A percentile compares a stretch with the other conserved stretches of the same genome.
phyloP scores from a whole-genome alignment of 2,797 vertebrate species.

The Eptatretus atami region DNA sequence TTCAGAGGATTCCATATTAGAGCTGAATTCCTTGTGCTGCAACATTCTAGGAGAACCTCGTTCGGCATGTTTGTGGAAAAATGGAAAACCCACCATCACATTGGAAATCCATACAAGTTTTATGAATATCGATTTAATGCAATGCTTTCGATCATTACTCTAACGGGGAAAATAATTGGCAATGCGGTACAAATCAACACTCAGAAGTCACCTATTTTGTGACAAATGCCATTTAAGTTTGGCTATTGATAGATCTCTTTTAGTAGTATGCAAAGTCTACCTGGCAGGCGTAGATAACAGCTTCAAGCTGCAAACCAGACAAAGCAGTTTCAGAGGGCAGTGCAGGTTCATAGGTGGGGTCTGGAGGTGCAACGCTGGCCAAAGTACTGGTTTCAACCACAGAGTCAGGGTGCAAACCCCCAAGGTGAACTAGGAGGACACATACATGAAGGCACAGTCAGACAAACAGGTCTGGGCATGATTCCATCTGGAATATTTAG shows the following conservation, averaged over 20 bases:
- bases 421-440: slow-evolving; percentile 36
- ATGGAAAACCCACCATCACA: too few species aligned
- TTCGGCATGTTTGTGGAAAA: too few species aligned
- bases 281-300: slow-evolving; percentile 83
- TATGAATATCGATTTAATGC: too few species aligned
- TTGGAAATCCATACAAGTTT: too few species aligned
- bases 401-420: slow-evolving; percentile 69
- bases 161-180: too few species aligned
- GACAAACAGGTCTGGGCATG: background rate
- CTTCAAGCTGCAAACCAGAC: slow-evolving; percentile 79
- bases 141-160: too few species aligned
- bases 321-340: slow-evolving; percentile 33
- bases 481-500: too few species aligned
- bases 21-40: too few species aligned
- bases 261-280: slow-evolving; percentile 14
- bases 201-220: too few species aligned
- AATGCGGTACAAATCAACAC: too few species aligned
- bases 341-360: slow-evolving; percentile 51
- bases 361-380: slow-evolving; percentile 75
- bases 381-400: slow-evolving; percentile 91
- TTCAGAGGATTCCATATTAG: too few species aligned
- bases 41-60: too few species aligned
- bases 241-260: background rate
- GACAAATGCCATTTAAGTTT: background rate
- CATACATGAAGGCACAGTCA: background rate